Conservation (phyloP, 2,797 vertebrate genomes). For the Pogoniulus pusillus region DNA sequence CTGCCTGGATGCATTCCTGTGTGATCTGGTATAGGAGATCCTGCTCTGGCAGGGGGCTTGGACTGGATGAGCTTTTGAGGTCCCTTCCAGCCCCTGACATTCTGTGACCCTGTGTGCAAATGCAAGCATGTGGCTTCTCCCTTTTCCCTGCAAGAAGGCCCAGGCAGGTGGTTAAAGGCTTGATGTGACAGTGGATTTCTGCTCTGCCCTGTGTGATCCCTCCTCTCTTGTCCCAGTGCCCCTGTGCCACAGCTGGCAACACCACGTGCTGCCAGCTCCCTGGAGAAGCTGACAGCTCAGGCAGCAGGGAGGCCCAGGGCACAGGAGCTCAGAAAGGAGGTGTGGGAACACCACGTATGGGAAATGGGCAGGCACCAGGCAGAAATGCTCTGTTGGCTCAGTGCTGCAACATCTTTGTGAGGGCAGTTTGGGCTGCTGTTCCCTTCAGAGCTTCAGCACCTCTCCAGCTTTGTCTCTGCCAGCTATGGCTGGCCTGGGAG, state of each 20-base stretch:
- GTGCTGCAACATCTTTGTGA: background rate
- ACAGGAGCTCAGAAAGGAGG: background rate
- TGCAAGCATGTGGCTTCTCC: background rate
- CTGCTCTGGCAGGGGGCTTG: too few relatives aligned
- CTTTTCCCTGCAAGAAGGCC: background rate
- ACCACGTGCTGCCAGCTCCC: background rate
- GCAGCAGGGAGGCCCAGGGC: background rate
- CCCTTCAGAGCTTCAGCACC: background rate
- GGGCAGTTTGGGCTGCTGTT: background rate
- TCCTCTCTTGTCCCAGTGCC: background rate
- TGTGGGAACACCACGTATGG: background rate
- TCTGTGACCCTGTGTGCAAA: background rate
- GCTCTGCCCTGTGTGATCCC: background rate
- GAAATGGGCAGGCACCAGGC: accelerated
- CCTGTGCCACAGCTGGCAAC: background rate
- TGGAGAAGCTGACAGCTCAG: accelerated
- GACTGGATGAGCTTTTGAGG: too few relatives aligned
- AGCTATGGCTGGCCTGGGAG: background rate
- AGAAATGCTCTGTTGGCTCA: background rate
- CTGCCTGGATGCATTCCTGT: too few relatives aligned
- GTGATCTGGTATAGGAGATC: too few relatives aligned
- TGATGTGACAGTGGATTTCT: background rate
- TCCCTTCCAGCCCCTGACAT: too few relatives aligned
- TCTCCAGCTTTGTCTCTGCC: background rate
- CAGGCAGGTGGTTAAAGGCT: background rate